Evolutionary conservation across 1,140 invertebrate species (phyloP), one percentile per base, ranked within the genome.

Genomic region (Neoseiulus cucumeris): DNA sequence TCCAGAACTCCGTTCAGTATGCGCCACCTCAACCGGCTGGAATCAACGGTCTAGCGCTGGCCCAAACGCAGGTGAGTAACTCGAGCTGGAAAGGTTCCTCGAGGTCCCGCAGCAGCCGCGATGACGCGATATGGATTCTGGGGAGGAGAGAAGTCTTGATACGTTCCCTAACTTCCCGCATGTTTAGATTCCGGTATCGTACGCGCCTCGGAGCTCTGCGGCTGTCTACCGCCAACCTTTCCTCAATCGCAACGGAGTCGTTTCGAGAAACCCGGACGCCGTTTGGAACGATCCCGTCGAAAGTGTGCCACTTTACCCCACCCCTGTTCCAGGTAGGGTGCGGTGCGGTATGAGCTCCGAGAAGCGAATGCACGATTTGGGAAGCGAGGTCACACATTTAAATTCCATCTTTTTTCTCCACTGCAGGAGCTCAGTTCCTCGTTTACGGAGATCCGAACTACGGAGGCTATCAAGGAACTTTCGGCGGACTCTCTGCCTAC

Each of bases 281-380:
- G 51, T 59, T 18, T 59, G 51, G 51, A 59, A 25, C 22, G 51
- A 59, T 59, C 51, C 51, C 22, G 51, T 59, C 14, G 51, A 59
- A 20, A 25, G 17, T 25, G 12, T 59, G 25, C 51, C 51, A 6
- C 22, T 59, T 25, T 25, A 14, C 33, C 51, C 51, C 4, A 59
- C 51, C 2, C 51, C 51, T 5, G 22, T 25, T 18, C 51, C 51
- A 18, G 51, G 51, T 59, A 25, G 51, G 4, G 17, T 25, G 22
- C 14, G 5, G 18, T 6, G 18, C 45, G 14, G 14, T 47, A 47
- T 47, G 33, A 39, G 9, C 33, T n/a, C n/a, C n/a, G n/a, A n/a
- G n/a, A n/a, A n/a, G n/a, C n/a, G n/a, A n/a, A n/a, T n/a, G n/a
- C n/a, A n/a, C n/a, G n/a, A n/a, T n/a, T n/a, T n/a, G n/a, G n/a